A percentile compares a stretch with the other conserved stretches of the same genome.
phyloP scores from a whole-genome alignment of 2,113 vertebrate genomes.

The Centropus bengalensis region DNA sequence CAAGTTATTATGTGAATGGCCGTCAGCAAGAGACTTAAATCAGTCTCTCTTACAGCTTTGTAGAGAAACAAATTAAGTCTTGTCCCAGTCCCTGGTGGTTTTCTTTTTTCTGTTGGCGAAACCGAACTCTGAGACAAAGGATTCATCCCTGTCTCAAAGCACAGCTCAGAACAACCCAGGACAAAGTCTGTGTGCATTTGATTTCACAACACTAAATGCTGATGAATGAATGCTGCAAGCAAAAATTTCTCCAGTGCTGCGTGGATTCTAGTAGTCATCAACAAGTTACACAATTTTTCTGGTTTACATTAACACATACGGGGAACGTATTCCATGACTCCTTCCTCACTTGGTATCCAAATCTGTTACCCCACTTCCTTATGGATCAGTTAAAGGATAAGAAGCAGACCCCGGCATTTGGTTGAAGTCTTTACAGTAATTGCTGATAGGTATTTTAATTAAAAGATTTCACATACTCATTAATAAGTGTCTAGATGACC shows the following conservation, averaged over 20 bases:
- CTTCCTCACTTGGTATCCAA: background rate
- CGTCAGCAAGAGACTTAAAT: background rate
- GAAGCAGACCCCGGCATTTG: background rate
- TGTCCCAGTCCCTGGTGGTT: background rate
- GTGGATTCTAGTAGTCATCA: slow-evolving; percentile 28
- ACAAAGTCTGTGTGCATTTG: background rate
- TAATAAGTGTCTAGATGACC: background rate
- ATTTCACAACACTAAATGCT: background rate
- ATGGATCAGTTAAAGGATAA: background rate
- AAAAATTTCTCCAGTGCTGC: slow-evolving; percentile 31
- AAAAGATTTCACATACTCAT: background rate
- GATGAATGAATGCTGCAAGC: slow-evolving; percentile 42
- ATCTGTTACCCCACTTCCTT: background rate
- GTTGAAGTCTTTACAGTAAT: background rate
- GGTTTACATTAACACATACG: slow-evolving; percentile 45
- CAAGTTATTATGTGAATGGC: background rate
- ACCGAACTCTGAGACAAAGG: background rate
- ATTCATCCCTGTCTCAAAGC: background rate
- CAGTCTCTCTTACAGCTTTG: background rate
- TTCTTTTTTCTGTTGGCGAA: background rate
- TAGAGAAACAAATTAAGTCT: background rate
- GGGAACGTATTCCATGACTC: slow-evolving; percentile 28
- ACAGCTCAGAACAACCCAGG: background rate
- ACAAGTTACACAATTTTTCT: slow-evolving; percentile 41
- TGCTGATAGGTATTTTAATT: background rate